Evolutionary conservation across 1,140 invertebrate species (phyloP), one percentile per base, ranked within the genome.

Genomic region (Aphaenogaster ashmeadi): DNA sequence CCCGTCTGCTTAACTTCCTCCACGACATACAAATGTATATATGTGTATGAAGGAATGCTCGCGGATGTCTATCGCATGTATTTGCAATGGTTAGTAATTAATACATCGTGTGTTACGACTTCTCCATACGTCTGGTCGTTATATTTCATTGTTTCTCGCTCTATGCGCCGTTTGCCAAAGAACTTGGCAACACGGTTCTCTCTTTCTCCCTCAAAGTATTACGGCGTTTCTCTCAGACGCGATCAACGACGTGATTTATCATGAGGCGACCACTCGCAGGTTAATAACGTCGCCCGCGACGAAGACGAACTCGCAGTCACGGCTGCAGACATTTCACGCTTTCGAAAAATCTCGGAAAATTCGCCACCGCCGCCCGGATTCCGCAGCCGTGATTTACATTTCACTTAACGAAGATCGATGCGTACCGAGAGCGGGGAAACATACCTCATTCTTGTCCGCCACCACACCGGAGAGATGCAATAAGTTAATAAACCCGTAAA

Each of bases 311-410:
- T 83, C 69, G 78, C 79, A 71, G 60, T 81, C 77, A 71, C 36
- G 36, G 13, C n/a, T 52, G 21, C 72, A 52, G 56, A 50, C 69
- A 52, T 56, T 72, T 67, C 88, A 47, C 69, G 27, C 58, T 67
- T 64, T 69, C 84, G 79, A 87, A 90, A 90, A 90, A 90, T 87
- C 50, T 33, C 69, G 64, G 38, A 62, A 72, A 90, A 90, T 84
- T 90, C 89, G 71, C 85, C 52, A 58, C 18, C 54, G 54, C 54
- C 33, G 54, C 38, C 27, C 38, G 54, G 60, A 66, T 54, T 41
- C 41, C 7, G 36, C 36, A 33, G n/a, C 41, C 58, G 72, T 89
- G 86, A 90, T 90, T 90, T 90, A 90, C 88, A 75, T 75, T 74
- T 15, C 71, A 41, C 18, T 81, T 75, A 74, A 56, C 56, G 66